Conservation (phyloP, 2,888 invertebrate species). For the Heliconius erato region DNA sequence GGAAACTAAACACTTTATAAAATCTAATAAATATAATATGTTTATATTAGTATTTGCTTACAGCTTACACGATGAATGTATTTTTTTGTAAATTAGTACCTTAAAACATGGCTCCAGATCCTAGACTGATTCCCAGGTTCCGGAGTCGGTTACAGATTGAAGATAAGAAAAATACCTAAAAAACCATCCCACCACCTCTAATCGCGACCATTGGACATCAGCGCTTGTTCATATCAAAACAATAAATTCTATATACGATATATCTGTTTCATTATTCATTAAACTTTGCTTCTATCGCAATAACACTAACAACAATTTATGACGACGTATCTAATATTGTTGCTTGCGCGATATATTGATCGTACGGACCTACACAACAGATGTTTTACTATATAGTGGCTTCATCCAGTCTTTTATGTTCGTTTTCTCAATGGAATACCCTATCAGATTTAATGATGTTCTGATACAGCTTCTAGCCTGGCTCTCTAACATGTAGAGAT, state of each 20-base stretch:
- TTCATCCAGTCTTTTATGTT: slow-evolving; percentile 24
- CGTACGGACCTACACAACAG: slow-evolving; percentile 40
- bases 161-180: not conserved
- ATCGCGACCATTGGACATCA: not conserved
- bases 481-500: not conserved
- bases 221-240: slow-evolving; percentile 20
- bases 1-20: no score
- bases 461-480: slow-evolving; percentile 2
- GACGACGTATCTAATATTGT: slow-evolving; percentile 47
- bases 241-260: slow-evolving; percentile 20
- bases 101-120: no score
- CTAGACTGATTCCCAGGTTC: no score
- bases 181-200: not conserved
- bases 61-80: no score
- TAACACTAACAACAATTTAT: slow-evolving; percentile 37
- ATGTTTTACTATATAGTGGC: slow-evolving; percentile 23
- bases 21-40: no score
- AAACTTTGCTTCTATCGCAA: slow-evolving; percentile 40
- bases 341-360: slow-evolving; percentile 42
- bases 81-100: no score
- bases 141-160: no score
- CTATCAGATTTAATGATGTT: slow-evolving; percentile 19
- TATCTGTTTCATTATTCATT: slow-evolving; percentile 41
- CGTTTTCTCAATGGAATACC: not conserved
- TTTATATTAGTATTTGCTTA: no score